Conservation (phyloP, 2,797 vertebrate species). For the Emys orbicularis region DNA sequence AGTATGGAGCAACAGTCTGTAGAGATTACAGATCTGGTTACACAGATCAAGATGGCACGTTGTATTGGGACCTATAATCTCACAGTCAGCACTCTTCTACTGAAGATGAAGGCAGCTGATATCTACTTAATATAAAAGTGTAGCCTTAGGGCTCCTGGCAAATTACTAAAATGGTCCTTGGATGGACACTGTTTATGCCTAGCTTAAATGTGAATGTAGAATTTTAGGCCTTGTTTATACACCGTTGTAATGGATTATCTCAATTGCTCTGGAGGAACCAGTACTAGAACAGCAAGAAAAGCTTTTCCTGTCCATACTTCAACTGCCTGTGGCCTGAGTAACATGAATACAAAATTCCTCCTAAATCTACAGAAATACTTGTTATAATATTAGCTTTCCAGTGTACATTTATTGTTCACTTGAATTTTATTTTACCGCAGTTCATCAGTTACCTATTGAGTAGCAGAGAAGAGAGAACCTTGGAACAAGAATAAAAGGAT, state of each 20-base stretch:
- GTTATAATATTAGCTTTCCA: neutral
- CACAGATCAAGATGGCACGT: rapidly evolving
- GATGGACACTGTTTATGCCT: neutral
- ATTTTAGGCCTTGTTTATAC: neutral
- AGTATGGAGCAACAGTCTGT: neutral
- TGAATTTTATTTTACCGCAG: neutral
- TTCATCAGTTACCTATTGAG: neutral
- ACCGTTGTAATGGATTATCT: neutral
- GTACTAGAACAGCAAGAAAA: neutral
- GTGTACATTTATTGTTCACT: neutral
- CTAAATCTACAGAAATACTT: neutral
- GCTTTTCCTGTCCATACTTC: neutral
- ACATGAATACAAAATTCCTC: neutral
- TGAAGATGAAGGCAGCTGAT: neutral
- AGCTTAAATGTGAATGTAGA: neutral
- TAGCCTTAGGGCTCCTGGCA: neutral
- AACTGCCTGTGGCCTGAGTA: neutral
- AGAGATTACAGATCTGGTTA: neutral
- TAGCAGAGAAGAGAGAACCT: neutral
- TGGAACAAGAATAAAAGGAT: neutral
- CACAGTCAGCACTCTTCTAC: neutral
- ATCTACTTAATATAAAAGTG: neutral
- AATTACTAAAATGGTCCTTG: neutral
- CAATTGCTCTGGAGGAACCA: neutral
- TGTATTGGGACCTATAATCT: neutral